Evolutionary conservation across 2,797 vertebrate genomes (phyloP), one percentile per base, ranked within the genome.

Genomic region (Mallotus villosus): DNA sequence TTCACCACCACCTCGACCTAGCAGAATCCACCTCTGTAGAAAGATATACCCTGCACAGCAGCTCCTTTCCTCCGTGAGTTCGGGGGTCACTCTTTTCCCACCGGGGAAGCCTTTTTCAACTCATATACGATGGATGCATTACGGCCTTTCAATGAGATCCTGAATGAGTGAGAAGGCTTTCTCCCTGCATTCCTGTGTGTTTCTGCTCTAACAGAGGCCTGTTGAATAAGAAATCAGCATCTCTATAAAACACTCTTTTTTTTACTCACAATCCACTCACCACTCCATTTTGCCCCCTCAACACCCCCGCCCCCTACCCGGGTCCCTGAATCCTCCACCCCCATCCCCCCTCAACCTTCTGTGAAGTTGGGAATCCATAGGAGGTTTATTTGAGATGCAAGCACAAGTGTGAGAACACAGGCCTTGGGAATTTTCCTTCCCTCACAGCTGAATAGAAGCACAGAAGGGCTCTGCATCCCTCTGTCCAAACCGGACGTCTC

Each of bases 71-170:
- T 84, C 87, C 79, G 37, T 0, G 87, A 92, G 95, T 95, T 91
- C 92, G 93, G 90, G 95, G 95, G 95, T 94, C 94, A 95, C 88
- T 67, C 87, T 71, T 89, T 96, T 97, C 95, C 95, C 96, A 97
- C 93, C 91, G 27, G 90, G 92, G 90, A 92, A 91, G 86, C 88
- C 86, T 90, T 88, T 93, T 93, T 94, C 91, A 93, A 86, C 92
- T 87, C 83, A 90, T 92, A 86, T 90, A 91, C 77, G 91, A 91
- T 82, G 85, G 88, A 86, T 83, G 92, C 86, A 89, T 94, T 87
- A 93, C 92, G 92, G 92, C 92, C 80, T 72, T 78, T 90, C 82
- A 90, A 89, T 88, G 87, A 87, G 83, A 85, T 79, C 71, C 79
- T 89, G 81, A 90, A 89, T 88, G 87, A 87, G 83, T 7, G 19